A percentile compares a stretch with the other conserved stretches of the same genome.
phyloP scores from a whole-genome alignment of 2,113 vertebrate species.

The Halichoerus grypus region DNA sequence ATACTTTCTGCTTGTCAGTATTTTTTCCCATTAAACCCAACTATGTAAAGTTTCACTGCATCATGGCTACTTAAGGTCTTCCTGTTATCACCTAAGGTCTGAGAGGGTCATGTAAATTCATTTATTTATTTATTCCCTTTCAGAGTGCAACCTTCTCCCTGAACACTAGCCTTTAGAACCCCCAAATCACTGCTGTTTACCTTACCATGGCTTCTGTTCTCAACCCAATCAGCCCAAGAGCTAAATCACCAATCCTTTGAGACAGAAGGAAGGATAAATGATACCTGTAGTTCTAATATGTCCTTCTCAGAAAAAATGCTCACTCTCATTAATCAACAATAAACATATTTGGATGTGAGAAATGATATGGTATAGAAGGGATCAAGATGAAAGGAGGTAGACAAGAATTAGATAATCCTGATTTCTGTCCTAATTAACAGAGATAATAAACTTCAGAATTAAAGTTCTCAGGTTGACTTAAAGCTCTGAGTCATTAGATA shows the following conservation, averaged over 20 bases:
- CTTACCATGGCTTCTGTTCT: rapidly evolving
- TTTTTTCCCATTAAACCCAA: neutral
- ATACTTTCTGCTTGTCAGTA: neutral
- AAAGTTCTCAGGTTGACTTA: conserved; percentile 43
- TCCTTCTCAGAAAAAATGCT: conserved; percentile 15
- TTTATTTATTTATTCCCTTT: conserved; percentile 19
- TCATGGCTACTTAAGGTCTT: conserved; percentile 33
- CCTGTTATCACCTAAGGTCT: neutral
- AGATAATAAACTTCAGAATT: conserved; percentile 66
- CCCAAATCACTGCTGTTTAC: conserved; percentile 46
- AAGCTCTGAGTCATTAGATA: conserved; percentile 71
- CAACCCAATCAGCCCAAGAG: neutral
- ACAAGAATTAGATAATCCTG: neutral
- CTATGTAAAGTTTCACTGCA: conserved; percentile 42
- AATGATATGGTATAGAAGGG: neutral
- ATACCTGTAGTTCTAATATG: neutral
- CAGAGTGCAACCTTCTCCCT: conserved; percentile 10
- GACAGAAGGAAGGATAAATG: neutral
- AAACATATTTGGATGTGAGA: neutral
- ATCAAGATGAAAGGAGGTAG: neutral
- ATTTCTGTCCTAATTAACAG: conserved; percentile 65
- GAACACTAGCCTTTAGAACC: conserved; percentile 43
- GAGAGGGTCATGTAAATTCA: neutral
- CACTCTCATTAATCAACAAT: conserved; percentile 1
- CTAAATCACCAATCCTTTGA: neutral